A percentile compares a stretch with the other conserved stretches of the same genome.
Conservation (phyloP, 1,140 invertebrate species). For the Drosophila sturtevanti region DNA sequence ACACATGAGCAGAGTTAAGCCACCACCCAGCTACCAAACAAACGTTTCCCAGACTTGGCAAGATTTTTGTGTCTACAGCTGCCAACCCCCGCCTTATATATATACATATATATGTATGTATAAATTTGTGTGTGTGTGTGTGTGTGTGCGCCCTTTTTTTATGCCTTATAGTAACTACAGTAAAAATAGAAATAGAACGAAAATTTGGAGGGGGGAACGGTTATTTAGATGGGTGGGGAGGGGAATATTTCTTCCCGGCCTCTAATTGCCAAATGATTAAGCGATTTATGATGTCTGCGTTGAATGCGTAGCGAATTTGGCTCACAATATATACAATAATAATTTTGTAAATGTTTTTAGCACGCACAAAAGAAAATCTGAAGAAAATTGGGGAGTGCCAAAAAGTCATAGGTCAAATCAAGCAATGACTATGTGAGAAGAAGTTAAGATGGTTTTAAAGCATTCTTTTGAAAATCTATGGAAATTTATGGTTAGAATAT, state of each 20-base stretch:
- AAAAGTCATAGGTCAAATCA: conserved; percentile 43
- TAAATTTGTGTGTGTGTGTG: no score
- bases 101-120: no score
- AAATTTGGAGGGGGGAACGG: no score
- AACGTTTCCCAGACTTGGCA: conserved; percentile 34
- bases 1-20: conserved; percentile 73
- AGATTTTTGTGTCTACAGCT: conserved; percentile 15
- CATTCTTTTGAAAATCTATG: neutral
- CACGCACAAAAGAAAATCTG: conserved; percentile 62
- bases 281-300: conserved; percentile 82
- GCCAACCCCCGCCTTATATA: neutral
- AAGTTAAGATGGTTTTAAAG: conserved; percentile 23
- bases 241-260: conserved; percentile 43
- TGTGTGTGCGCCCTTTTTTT: conserved; percentile 38
- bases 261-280: conserved; percentile 82
- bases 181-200: neutral
- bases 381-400: conserved; percentile 12
- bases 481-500: no score
- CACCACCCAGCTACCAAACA: conserved; percentile 44
- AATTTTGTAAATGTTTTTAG: conserved; percentile 76
- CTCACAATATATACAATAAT: conserved; percentile 71
- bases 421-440: neutral
- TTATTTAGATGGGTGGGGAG: neutral
- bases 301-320: conserved; percentile 72
- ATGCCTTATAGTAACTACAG: conserved; percentile 49